Evolutionary conservation across 2,888 invertebrate species (phyloP), one percentile per base, ranked within the genome.

Genomic region (Eudasyphora cyanicolor): DNA sequence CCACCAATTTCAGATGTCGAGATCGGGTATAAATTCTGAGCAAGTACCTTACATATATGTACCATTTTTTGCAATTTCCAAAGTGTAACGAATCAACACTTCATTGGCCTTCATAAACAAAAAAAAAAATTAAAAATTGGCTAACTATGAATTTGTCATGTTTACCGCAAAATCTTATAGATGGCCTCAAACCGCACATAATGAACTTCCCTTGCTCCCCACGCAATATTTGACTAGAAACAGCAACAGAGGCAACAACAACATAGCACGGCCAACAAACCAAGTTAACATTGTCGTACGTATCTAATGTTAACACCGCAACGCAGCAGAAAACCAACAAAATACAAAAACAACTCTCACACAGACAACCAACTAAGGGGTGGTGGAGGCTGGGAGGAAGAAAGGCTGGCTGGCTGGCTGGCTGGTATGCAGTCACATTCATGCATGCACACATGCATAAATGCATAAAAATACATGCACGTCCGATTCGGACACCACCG

Each of bases 271-370:
- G 42, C 24, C 67, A 54, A 71, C 32, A 32, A 71, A 71, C 45
- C 17, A 14, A 45, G 57, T 78, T 80, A 81, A 78, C 84, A 84
- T 84, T 84, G 78, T 76, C 19, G 57, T 67, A 75, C 78, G 76
- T 81, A 84, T 81, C 78, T 73, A 64, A 76, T 84, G 75, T 81
- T 80, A 51, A 32, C 12, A 64, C 32, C n/a, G 62, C 32, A 21
- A 75, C 74, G 60, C n/a, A 57, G 1, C 57, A 51, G 21, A 38
- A 29, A 38, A 67, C 17, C 67, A 67, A 60, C 38, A 67, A 42
- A 19, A 64, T n/a, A n/a, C n/a, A 3, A 45, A 45, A 45, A 45
- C 45, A 2, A 45, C n/a, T n/a, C 45, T n/a, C 57, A 38, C 62
- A 54, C n/a, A 71, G 35, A n/a, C n/a, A n/a, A n/a, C n/a, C n/a